Evolutionary conservation across 2,113 vertebrate species (phyloP).

Genomic region (Microtus pennsylvanicus): DNA sequence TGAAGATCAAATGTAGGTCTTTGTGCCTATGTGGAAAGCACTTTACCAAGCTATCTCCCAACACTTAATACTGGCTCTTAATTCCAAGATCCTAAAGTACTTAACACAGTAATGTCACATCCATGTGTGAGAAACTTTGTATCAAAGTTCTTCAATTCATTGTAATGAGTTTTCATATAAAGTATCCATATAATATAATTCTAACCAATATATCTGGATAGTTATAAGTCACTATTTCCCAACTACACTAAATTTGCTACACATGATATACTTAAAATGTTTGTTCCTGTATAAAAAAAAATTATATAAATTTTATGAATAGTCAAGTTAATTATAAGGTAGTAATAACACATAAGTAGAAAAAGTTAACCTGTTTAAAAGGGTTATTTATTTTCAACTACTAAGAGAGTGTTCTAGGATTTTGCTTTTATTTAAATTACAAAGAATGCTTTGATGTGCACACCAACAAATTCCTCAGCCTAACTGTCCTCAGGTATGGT

Average conservation of each 20-base stretch:
- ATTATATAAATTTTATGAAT: not conserved
- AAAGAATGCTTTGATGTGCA: not conserved
- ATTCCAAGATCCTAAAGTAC: constrained; percentile 12
- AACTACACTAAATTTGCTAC: not conserved
- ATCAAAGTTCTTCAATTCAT: not conserved
- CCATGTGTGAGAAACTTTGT: constrained; percentile 33
- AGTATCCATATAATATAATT: constrained; percentile 3
- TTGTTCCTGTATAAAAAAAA: not conserved
- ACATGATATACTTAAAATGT: not conserved
- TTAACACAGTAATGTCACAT: not conserved
- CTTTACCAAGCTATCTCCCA: not conserved
- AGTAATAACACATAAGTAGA: not conserved
- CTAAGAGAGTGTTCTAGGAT: not conserved
- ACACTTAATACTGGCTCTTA: not conserved
- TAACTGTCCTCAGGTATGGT: not conserved
- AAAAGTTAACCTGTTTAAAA: constrained; percentile 6
- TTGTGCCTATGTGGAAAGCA: not conserved
- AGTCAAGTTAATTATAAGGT: not conserved
- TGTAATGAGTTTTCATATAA: not conserved
- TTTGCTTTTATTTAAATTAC: constrained; percentile 39
- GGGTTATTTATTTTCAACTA: constrained; percentile 29
- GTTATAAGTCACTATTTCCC: not conserved
- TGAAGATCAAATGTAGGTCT: not conserved
- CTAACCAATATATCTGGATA: not conserved
- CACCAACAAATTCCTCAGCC: not conserved